A percentile compares a stretch with the other conserved stretches of the same genome.
Conservation (phyloP, 2,113 vertebrate genomes). For the Dromiciops gliroides region DNA sequence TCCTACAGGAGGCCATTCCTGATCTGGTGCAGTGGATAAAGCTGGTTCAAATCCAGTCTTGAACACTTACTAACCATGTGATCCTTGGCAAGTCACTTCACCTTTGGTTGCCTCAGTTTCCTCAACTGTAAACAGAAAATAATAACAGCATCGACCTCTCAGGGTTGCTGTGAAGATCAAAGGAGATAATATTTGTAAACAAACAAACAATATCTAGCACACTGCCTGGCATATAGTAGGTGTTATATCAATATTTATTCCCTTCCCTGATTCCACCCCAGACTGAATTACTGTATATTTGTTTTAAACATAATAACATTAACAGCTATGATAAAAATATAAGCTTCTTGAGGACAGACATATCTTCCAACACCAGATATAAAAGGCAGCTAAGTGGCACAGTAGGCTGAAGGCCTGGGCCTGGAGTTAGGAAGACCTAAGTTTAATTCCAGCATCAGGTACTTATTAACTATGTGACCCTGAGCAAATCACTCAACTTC, state of each 20-base stretch:
- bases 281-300: not conserved
- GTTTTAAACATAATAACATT: not conserved
- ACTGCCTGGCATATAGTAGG: not conserved
- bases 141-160: not conserved
- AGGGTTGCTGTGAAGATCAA: not conserved
- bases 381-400: not conserved
- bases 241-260: not conserved
- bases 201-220: not conserved
- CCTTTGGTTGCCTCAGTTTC: not conserved
- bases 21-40: not conserved
- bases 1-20: not conserved
- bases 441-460: not conserved
- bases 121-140: not conserved
- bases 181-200: not conserved
- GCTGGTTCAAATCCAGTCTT: not conserved
- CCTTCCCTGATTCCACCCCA: not conserved
- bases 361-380: not conserved
- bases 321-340: not conserved
- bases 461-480: not conserved
- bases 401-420: not conserved
- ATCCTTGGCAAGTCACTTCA: not conserved
- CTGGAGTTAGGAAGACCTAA: not conserved
- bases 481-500: not conserved
- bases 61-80: not conserved
- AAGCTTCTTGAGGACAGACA: not conserved